Conservation (phyloP, 1,140 invertebrate genomes). For the Papilio xuthus region DNA sequence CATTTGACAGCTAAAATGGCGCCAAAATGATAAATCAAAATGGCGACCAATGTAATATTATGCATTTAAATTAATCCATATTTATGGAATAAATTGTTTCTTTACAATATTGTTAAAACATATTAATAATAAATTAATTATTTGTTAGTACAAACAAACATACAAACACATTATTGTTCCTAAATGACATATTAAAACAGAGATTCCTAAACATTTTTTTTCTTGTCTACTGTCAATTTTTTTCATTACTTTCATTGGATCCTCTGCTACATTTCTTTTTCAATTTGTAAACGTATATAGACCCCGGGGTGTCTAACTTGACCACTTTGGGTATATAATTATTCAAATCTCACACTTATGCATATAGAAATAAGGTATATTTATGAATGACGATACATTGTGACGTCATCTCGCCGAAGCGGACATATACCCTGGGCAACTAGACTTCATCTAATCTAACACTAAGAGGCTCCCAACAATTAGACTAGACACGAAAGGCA, state of each 20-base stretch:
- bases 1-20: conserved; percentile 5
- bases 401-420: not conserved
- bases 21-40: not conserved
- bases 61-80: not conserved
- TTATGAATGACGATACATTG: conserved; percentile 35
- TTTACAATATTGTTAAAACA: not conserved
- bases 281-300: too few relatives aligned
- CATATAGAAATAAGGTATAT: not conserved
- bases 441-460: conserved; percentile 9
- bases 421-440: not conserved
- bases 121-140: too few relatives aligned
- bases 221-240: too few relatives aligned
- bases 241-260: too few relatives aligned
- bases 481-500: conserved; percentile 61
- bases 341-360: not conserved
- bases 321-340: too few relatives aligned
- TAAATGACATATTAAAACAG: too few relatives aligned
- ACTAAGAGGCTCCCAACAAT: conserved; percentile 49
- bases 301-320: too few relatives aligned
- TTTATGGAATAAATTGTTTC: not conserved
- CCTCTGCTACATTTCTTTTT: too few relatives aligned
- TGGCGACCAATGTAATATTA: not conserved
- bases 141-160: too few relatives aligned
- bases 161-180: too few relatives aligned
- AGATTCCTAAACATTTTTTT: too few relatives aligned